These are phyloP conservation scores for Melieria picta DNA, from an alignment of 2,888 invertebrate genomes.

Conservation along the genomic window DNA sequence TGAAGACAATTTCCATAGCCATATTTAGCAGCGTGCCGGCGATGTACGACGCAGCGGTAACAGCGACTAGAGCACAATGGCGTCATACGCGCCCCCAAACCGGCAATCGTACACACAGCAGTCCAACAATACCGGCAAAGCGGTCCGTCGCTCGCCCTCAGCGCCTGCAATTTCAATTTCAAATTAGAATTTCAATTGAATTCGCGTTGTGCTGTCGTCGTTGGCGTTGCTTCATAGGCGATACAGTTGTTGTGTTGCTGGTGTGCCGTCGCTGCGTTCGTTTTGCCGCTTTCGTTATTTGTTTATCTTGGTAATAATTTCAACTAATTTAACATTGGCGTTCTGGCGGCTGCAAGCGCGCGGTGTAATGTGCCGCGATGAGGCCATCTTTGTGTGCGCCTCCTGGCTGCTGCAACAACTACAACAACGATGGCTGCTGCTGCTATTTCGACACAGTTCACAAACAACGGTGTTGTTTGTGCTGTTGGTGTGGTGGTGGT, in stretches of 20 bases:
- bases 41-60: too few species aligned
- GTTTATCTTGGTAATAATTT: slow-evolving; percentile 3
- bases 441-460: not conserved
- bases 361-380: too few species aligned
- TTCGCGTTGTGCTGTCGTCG: not conserved
- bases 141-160: too few species aligned
- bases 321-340: slow-evolving; percentile 27
- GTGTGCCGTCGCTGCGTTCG: not conserved
- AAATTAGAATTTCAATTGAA: slow-evolving; percentile 19
- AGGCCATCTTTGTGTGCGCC: too few species aligned
- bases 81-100: too few species aligned
- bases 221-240: not conserved
- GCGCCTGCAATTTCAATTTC: too few species aligned
- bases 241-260: not conserved
- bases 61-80: too few species aligned
- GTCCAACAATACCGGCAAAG: too few species aligned
- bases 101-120: too few species aligned
- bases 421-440: not conserved
- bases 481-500: not conserved
- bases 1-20: too few species aligned
- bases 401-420: not conserved
- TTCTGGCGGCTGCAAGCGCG: not conserved
- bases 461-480: too few species aligned
- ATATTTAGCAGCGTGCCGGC: too few species aligned
- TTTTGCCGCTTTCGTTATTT: not conserved